Evolutionary conservation across 92 coral and sea anemone species (phyloP), one percentile per base, ranked within the genome.

Genomic region (Porites divaricata): DNA sequence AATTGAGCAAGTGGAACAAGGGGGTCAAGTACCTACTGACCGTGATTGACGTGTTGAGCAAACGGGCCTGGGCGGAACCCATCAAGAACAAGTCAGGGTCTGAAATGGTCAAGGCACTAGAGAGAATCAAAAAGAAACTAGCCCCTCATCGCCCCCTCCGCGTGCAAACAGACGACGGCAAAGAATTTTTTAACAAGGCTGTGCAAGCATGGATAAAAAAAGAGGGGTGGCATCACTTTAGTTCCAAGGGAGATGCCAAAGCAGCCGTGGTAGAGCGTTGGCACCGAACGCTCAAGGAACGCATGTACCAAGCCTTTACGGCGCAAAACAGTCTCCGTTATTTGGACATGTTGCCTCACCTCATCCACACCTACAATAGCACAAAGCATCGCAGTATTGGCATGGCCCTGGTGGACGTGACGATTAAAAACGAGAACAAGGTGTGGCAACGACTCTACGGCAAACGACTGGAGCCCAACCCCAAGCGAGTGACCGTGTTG

Each of bases 251-350:
- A 8, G 56, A 52, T 11, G 0, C 9, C 13, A 52, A 52, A 52
- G 56, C 56, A 1, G 1, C 56, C 0, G 1, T 52, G 56, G 56
- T 52, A 3, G 56, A 52, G 4, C 56, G 28, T 1, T 25, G 28
- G 28, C 28, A 86, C 35, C 75, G 90, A 2, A 91, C 92, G 0
- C 41, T 91, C 53, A 91, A 91, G 48, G 26, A 15, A 0, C 79
- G 86, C 0, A 57, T 87, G 77, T 91, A 85, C 45, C 88, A 79
- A 2, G 88, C 88, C 56, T 88, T 88, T 66, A 81, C 89, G 16
- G 87, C 86, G 1, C 25, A 65, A 10, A 78, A 82, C 17, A 81
- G 80, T 0, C 16, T 58, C 0, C 48, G 50, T 2, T 88, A 77
- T 57, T 23, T 81, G 53, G 88, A 89, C 49, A 74, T 69, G 1